phyloP scores from a whole-genome alignment of 2,888 invertebrate genomes.

The Athalia rosae region DNA sequence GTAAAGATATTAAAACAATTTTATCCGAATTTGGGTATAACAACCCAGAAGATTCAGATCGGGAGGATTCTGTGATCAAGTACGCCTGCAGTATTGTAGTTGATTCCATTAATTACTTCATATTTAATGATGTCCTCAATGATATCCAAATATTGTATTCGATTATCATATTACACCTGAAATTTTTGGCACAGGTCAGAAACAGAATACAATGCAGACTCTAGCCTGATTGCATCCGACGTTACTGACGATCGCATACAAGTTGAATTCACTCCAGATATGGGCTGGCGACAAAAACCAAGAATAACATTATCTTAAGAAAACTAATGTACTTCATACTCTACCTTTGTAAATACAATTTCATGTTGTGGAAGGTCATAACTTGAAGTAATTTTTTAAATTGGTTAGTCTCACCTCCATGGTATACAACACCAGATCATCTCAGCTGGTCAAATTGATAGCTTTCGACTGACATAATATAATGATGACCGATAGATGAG shows the following conservation, averaged over 20 bases:
- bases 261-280: constrained; percentile 37
- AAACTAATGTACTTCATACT: too few relatives aligned
- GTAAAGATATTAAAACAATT: constrained; percentile 5
- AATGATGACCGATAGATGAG: too few relatives aligned
- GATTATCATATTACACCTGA: too few relatives aligned
- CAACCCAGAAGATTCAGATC: neutral
- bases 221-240: constrained; percentile 26
- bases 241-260: constrained; percentile 16
- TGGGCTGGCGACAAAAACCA: constrained; percentile 31
- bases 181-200: neutral
- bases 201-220: neutral
- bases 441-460: too few relatives aligned
- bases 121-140: neutral
- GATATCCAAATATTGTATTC: neutral
- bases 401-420: too few relatives aligned
- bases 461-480: too few relatives aligned
- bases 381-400: too few relatives aligned
- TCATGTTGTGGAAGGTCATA: neutral
- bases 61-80: neutral
- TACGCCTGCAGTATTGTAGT: neutral
- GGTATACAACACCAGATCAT: too few relatives aligned
- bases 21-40: constrained; percentile 34
- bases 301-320: neutral
- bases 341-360: neutral
- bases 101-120: neutral